Conservation (phyloP, 2,888 invertebrate genomes). For the Lamellibrachia columna region DNA sequence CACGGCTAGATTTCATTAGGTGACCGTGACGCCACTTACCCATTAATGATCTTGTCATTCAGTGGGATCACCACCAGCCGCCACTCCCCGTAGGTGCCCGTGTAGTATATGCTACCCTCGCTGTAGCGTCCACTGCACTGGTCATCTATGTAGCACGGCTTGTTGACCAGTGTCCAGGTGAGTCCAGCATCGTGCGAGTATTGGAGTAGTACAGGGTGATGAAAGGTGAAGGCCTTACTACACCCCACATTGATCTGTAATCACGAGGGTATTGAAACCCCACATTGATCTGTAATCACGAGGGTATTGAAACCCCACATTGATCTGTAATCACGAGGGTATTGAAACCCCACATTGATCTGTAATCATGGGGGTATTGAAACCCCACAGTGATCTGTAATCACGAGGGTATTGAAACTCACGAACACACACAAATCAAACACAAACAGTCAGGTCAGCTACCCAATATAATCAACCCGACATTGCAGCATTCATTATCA, state of each 20-base stretch:
- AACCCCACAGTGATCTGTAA: background rate
- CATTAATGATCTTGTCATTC: slow-evolving; percentile 54
- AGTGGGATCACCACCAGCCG: slow-evolving; percentile 60
- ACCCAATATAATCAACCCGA: no score
- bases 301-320: slow-evolving; percentile 63
- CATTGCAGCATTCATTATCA: no score
- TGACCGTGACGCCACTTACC: slow-evolving; percentile 47
- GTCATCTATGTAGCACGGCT: slow-evolving; percentile 57
- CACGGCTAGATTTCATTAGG: background rate
- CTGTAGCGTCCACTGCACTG: slow-evolving; percentile 54
- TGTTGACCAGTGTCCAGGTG: slow-evolving; percentile 61
- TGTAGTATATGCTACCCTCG: slow-evolving; percentile 62
- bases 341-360: background rate
- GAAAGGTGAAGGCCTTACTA: slow-evolving; percentile 59
- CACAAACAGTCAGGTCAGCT: no score
- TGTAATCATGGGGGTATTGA: background rate
- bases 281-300: slow-evolving; percentile 59
- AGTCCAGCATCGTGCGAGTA: slow-evolving; percentile 63
- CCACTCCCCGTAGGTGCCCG: slow-evolving; percentile 64
- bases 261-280: slow-evolving; percentile 49
- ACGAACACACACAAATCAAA: no score
- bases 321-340: slow-evolving; percentile 51
- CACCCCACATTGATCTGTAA: slow-evolving; percentile 65
- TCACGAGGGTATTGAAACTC: background rate
- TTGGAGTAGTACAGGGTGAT: slow-evolving; percentile 63